phyloP scores from a whole-genome alignment of 2,113 vertebrate genomes.

The Gambusia holbrooki region DNA sequence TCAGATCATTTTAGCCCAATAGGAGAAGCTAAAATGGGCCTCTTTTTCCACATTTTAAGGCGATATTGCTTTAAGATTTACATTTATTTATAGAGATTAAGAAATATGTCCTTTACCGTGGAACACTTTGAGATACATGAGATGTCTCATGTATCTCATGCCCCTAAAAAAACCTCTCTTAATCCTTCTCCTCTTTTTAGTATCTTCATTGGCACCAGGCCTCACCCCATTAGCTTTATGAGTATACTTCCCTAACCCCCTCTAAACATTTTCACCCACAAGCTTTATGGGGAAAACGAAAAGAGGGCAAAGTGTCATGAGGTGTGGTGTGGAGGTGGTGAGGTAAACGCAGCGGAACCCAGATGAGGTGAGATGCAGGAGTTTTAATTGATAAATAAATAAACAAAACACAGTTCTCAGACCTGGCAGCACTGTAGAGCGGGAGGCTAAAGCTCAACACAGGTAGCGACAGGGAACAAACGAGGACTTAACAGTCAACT shows the following conservation, averaged over 20 bases:
- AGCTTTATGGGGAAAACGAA: constrained; percentile 11
- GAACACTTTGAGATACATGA: too few relatives aligned
- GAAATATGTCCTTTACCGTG: not conserved
- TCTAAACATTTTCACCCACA: constrained; percentile 14
- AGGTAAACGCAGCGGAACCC: too few relatives aligned
- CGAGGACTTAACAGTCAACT: too few relatives aligned
- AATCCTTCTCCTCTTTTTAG: not conserved
- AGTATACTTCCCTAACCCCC: constrained; percentile 19
- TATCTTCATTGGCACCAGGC: not conserved
- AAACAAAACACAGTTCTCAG: too few relatives aligned
- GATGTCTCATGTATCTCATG: too few relatives aligned
- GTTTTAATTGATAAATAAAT: too few relatives aligned
- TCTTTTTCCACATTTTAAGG: not conserved
- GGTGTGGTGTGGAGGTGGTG: too few relatives aligned
- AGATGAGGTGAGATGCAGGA: too few relatives aligned
- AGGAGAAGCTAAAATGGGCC: not conserved
- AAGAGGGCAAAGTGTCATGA: not conserved
- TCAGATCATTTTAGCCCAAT: not conserved
- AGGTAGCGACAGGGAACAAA: too few relatives aligned
- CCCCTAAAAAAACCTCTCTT: not conserved
- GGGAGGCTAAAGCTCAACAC: too few relatives aligned
- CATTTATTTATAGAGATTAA: not conserved
- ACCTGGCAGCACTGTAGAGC: too few relatives aligned
- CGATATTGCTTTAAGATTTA: not conserved
- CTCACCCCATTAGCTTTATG: constrained; percentile 29